Evolutionary conservation across 2,797 vertebrate species (phyloP).

Genomic region (Anomalospiza imberbis): DNA sequence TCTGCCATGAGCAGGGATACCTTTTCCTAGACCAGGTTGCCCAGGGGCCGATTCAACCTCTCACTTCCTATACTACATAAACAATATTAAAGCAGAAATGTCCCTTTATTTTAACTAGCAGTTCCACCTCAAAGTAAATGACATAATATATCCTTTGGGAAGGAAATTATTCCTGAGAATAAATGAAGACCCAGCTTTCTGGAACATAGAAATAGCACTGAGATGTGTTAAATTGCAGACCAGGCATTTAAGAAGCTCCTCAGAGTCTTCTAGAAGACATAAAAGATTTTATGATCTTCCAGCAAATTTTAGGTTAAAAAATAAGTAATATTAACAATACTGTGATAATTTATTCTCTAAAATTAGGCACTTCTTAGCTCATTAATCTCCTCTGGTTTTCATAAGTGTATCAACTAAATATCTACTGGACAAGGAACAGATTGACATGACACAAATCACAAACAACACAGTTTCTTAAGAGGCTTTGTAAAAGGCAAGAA

Average conservation of each 20-base stretch:
- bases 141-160: neutral
- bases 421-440: neutral
- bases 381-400: neutral
- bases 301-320: conserved; percentile 4
- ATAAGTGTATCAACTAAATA: neutral
- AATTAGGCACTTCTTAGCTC: neutral
- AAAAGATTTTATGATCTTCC: neutral
- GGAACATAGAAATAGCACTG: neutral
- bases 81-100: neutral
- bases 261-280: neutral
- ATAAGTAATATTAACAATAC: neutral
- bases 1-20: neutral
- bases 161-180: neutral
- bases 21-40: neutral
- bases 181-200: neutral
- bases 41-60: neutral
- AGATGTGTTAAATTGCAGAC: neutral
- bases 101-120: neutral
- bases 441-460: neutral
- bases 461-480: conserved; percentile 1
- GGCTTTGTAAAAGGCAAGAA: neutral
- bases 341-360: neutral
- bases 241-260: neutral
- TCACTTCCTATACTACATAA: neutral
- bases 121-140: neutral